Evolutionary conservation across 1,140 invertebrate genomes (phyloP), one percentile per base, ranked within the genome.

Genomic region (Drosophila mauritiana): DNA sequence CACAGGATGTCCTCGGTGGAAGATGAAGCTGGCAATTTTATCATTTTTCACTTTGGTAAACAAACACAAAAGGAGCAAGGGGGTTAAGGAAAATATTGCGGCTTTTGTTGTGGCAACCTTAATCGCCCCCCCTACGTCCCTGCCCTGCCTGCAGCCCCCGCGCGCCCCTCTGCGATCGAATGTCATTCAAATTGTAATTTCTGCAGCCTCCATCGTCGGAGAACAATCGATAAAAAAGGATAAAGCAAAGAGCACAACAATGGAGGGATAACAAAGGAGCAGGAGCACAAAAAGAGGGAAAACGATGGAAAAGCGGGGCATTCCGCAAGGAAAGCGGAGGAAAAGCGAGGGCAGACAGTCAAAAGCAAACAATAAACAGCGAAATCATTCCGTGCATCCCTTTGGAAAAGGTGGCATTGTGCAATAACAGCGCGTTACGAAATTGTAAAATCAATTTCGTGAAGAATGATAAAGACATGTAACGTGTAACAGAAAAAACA

Each of bases 41-140:
- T 81, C 74, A 86, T 86, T 86, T 86, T 86, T 86, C 82, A 86
- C 78, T 81, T 86, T 86, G 69, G 78, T 69, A 78, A 86, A 86
- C 82, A 86, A 78, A 78, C 78, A 86, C 78, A 86, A 84, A 76
- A 65, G 58, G 53, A 54, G 37, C 57, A 74, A 57, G 37, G 37
- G 68, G 43, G 37, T 37, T 51, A 58, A 77, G 74, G 49, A 49
- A 72, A 72, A 78, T 77, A 72, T 72, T 72, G 56, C 53, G 75
- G 75, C 74, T 70, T 64, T 83, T 83, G 80, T 83, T 79, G 63
- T 79, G 75, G 69, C 67, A 73, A 78, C 77, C 70, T 83, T 82
- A 83, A 82, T 78, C 80, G 64, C 46, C 7, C 4, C 7, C 10
- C 12, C 3, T 1, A 31, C 36, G 2, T 12, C 13, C 15, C 10